Evolutionary conservation across 2,797 vertebrate species (phyloP).

Genomic region (Enteromius argenteus): DNA sequence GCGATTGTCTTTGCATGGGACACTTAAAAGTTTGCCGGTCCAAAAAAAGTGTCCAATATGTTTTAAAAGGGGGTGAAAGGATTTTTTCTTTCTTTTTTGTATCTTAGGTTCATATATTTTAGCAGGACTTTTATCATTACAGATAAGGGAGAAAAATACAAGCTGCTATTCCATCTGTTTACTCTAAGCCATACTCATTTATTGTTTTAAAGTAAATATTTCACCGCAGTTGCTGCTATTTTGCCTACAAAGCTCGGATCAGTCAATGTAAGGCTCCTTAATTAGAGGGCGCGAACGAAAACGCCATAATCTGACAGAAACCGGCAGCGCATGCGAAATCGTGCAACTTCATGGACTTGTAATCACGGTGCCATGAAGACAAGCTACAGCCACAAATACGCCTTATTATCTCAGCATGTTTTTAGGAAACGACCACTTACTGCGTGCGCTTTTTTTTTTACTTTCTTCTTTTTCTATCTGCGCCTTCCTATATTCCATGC

Average conservation of each 20-base stretch:
- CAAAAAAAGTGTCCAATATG: background rate
- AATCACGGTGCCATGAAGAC: slow-evolving; percentile 5
- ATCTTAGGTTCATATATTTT: background rate
- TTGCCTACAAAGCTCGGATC: background rate
- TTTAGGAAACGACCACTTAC: background rate
- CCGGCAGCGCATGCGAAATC: slow-evolving; percentile 1
- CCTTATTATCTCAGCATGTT: background rate
- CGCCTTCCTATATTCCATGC: background rate
- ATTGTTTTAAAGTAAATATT: background rate
- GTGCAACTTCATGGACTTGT: slow-evolving; percentile 5
- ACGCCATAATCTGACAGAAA: background rate
- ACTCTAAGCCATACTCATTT: background rate
- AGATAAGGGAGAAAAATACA: background rate
- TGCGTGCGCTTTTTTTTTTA: background rate
- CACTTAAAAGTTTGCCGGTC: slow-evolving; percentile 2
- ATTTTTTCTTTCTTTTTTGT: background rate
- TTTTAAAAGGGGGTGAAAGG: background rate
- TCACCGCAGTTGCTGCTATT: background rate
- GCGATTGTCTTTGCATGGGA: background rate
- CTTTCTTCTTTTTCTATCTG: background rate
- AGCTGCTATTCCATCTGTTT: background rate
- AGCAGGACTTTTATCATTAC: background rate
- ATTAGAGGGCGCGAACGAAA: background rate
- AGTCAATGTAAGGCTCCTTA: background rate
- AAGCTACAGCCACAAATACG: background rate